Evolutionary conservation across 2,113 vertebrate species (phyloP).

Genomic region (Cyrtonyx montezumae): DNA sequence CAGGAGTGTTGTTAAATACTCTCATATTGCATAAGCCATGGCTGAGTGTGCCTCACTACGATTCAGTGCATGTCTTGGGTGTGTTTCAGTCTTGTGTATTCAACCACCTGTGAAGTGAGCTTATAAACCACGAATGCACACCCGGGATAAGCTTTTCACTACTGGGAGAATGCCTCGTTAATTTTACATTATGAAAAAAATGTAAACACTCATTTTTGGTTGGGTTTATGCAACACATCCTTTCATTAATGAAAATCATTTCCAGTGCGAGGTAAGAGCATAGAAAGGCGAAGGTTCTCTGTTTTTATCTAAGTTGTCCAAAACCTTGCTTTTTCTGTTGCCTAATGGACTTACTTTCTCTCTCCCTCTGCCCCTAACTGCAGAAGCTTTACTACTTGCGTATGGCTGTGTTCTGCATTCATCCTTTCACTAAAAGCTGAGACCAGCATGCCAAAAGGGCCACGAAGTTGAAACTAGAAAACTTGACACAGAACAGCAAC

Average conservation of each 20-base stretch:
- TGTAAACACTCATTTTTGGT: background rate
- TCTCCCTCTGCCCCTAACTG: background rate
- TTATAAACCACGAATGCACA: conserved; percentile 10
- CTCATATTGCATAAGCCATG: background rate
- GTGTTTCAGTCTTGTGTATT: background rate
- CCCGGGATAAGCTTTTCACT: background rate
- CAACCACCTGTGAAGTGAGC: background rate
- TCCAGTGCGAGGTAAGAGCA: background rate
- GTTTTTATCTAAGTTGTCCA: background rate
- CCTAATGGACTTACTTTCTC: background rate
- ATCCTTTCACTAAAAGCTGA: background rate
- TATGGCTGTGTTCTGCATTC: background rate
- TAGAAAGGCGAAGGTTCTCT: background rate
- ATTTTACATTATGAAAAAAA: conserved; percentile 9
- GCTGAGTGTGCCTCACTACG: background rate
- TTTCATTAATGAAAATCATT: background rate
- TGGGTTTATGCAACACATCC: background rate
- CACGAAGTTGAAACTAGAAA: background rate
- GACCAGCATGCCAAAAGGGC: background rate
- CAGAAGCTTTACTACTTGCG: background rate
- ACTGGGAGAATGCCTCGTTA: background rate
- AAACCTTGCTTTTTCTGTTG: background rate
- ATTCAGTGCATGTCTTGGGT: background rate
- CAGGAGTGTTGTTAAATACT: background rate
- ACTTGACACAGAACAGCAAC: background rate